phyloP scores from a whole-genome alignment of 2,113 vertebrate genomes.

The Sapayoa aenigma region DNA sequence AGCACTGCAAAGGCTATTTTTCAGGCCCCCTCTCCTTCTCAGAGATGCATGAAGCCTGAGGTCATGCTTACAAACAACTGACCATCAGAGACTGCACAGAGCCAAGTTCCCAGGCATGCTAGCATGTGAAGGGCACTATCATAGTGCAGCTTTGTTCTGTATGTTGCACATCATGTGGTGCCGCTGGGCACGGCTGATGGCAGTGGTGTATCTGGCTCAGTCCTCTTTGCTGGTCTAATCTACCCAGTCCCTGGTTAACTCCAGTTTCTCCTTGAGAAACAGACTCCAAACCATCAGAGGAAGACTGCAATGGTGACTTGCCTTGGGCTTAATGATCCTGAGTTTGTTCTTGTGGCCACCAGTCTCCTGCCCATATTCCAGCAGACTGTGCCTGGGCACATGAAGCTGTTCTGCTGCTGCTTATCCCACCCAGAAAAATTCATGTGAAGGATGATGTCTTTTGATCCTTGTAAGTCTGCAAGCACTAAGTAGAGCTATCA shows the following conservation, averaged over 20 bases:
- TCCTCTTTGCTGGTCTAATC: background rate
- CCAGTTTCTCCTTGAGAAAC: background rate
- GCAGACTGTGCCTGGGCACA: background rate
- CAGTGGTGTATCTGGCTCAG: background rate
- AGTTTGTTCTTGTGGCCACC: background rate
- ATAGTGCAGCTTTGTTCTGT: background rate
- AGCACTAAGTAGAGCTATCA: background rate
- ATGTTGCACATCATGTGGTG: background rate
- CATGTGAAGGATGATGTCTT: background rate
- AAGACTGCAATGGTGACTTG: background rate
- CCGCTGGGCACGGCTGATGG: background rate
- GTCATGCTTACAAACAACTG: background rate
- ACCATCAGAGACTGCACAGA: accelerated
- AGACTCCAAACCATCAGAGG: background rate
- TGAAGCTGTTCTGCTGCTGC: background rate
- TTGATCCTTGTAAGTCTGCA: background rate
- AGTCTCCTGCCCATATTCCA: background rate
- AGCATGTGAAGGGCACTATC: background rate
- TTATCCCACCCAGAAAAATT: background rate
- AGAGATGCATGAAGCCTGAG: background rate
- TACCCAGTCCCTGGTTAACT: background rate
- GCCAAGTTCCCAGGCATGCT: background rate
- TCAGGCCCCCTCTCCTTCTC: background rate
- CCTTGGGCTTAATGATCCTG: background rate
- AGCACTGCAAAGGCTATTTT: background rate